Base-by-base conservation (phyloP, 2,113 vertebrate genomes). In the Emydocephalus ijimae region DNA sequence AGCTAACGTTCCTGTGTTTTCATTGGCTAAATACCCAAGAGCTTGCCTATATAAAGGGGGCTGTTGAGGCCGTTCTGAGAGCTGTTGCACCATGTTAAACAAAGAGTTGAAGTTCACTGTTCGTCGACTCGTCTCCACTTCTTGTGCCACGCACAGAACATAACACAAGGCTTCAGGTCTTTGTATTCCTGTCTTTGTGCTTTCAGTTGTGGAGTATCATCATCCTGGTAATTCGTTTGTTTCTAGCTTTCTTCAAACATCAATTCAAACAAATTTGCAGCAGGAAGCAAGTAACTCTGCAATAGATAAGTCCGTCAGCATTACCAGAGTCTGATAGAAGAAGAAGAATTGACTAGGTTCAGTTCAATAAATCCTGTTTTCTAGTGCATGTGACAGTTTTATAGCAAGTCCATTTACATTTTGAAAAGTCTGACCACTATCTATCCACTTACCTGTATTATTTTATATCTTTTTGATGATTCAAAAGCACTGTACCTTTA, bases 291-390 rank as follows among this genome's bases (percentile, higher is more conserved):
- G 61, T 96, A 95, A 95, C 26, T 94, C 48, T 87, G 92, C 95
- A 94, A 85, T 91, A 52, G 55, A 61, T 88, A 96, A 87, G 0
- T 94, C 92, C 81, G 5, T 45, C 18, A 48, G 29, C 5, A 91
- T 45, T 81, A 89, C 3, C 85, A 93, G 55, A 59, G 93, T 21
- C 90, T 34, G 92, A 94, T 93, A 95, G 95, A 97, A 96, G 89
- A 96, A 96, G 88, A 57, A 81, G 88, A 94, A 97, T 95, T 74
- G 95, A 97, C 93, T 95, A 94, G 93, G 96, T 95, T 91, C 5
- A 56, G 61, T 91, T 94, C 95, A 94, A 96, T 96, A 96, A 94
- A 93, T 20, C 89, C 89, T 87, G 95, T 43, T 96, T 94, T 94
- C 92, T 85, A 93, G 94, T 14, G 55, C 95, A 48, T 61, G 0